These are phyloP conservation scores for Rattus rattus DNA, from an alignment of 2,113 vertebrate species.

Conservation along the genomic window DNA sequence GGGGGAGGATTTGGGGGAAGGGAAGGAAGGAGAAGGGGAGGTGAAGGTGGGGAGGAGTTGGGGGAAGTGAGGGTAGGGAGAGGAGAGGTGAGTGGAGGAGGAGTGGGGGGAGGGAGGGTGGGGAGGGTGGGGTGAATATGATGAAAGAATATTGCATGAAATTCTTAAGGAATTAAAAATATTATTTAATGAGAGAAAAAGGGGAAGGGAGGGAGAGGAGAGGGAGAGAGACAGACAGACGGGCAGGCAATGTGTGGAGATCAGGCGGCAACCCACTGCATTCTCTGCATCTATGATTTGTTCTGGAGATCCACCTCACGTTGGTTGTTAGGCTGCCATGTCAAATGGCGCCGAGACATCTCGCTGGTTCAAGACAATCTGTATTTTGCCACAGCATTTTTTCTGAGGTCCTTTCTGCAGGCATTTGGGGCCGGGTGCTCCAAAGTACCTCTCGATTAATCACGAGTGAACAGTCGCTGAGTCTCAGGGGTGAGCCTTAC, in stretches of 20 bases:
- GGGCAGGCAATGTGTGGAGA: background rate
- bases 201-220: background rate
- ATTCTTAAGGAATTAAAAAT: background rate
- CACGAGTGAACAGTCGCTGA: no score
- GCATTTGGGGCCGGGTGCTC: background rate
- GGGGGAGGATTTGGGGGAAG: background rate
- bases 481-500: no score
- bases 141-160: background rate
- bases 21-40: no score
- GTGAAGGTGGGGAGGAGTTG: background rate
- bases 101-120: no score
- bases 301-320: background rate
- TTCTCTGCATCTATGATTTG: background rate
- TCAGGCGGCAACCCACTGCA: background rate
- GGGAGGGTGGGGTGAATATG: background rate
- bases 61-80: no score
- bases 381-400: background rate
- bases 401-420: background rate
- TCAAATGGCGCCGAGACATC: background rate
- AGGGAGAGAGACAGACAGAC: background rate
- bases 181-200: background rate
- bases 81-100: rapidly evolving
- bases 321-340: background rate
- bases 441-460: background rate
- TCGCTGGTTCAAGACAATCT: background rate